Percentiles rank a stretch among this genome's conserved stretches.
phyloP scores from a whole-genome alignment of 2,888 invertebrate genomes.

The Limnephilus auricula region DNA sequence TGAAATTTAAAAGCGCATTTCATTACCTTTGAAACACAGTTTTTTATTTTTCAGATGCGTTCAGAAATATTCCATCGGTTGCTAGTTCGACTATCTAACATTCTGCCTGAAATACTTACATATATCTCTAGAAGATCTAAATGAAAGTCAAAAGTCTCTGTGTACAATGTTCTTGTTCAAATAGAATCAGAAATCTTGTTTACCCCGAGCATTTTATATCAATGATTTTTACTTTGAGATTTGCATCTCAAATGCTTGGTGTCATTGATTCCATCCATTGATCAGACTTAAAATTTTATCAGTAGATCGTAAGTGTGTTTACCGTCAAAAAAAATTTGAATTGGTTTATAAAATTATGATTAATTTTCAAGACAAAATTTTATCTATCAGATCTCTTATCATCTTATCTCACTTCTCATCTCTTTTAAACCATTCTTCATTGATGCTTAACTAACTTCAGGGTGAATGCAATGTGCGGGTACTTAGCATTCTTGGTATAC shows the following conservation, averaged over 20 bases:
- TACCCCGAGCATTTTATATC: not conserved
- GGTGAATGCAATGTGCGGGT: not conserved
- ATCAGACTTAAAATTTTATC: not conserved
- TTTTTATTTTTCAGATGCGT: no score
- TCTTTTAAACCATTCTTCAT: not conserved
- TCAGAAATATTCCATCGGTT: no score
- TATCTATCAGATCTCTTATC: not conserved
- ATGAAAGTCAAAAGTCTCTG: no score
- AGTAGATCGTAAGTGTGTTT: not conserved
- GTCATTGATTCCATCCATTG: not conserved
- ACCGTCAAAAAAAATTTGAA: not conserved
- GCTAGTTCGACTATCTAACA: no score
- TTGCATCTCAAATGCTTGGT: not conserved
- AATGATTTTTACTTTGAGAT: not conserved
- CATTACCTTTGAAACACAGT: no score
- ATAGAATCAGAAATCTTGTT: not conserved
- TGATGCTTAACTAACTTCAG: not conserved
- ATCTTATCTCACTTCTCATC: not conserved
- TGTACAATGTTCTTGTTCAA: not conserved
- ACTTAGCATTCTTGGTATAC: not conserved
- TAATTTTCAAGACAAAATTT: not conserved
- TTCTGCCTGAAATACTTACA: no score
- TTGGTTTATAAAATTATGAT: not conserved
- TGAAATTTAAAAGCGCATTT: no score
- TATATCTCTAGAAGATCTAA: no score